Percentiles rank a stretch among this genome's conserved stretches.
phyloP scores from a whole-genome alignment of 2,797 vertebrate species.

The Acanthurus leucopareius region DNA sequence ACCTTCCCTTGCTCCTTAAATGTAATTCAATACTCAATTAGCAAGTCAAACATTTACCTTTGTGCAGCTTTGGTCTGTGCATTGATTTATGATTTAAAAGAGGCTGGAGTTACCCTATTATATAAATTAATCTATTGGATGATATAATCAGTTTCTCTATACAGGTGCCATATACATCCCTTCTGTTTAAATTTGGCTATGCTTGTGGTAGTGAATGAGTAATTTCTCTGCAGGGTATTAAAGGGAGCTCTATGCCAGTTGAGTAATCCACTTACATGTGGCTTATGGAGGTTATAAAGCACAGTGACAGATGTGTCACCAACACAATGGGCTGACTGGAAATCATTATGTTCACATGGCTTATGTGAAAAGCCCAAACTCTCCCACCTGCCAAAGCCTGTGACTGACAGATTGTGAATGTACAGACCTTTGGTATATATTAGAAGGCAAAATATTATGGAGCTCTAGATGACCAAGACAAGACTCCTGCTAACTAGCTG shows the following conservation, averaged over 20 bases:
- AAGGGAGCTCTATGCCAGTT: slow-evolving; percentile 40
- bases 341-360: slow-evolving; percentile 54
- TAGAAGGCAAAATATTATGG: neutral
- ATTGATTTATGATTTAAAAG: neutral
- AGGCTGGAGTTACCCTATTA: neutral
- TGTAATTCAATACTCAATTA: neutral
- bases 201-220: slow-evolving; percentile 30
- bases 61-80: neutral
- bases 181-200: slow-evolving; percentile 23
- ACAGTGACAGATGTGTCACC: slow-evolving; percentile 53
- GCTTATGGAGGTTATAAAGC: slow-evolving; percentile 49
- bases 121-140: neutral
- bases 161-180: neutral
- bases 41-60: neutral
- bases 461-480: no score
- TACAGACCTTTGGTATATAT: neutral
- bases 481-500: neutral
- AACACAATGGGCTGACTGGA: slow-evolving; percentile 49
- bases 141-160: slow-evolving; percentile 13
- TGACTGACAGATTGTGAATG: slow-evolving; percentile 12
- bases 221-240: slow-evolving; percentile 51
- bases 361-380: slow-evolving; percentile 33
- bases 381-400: slow-evolving; percentile 24
- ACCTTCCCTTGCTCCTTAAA: neutral
- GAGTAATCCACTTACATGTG: slow-evolving; percentile 64